Conservation (phyloP, 2,888 invertebrate species). For the Dexiosoma caninum region DNA sequence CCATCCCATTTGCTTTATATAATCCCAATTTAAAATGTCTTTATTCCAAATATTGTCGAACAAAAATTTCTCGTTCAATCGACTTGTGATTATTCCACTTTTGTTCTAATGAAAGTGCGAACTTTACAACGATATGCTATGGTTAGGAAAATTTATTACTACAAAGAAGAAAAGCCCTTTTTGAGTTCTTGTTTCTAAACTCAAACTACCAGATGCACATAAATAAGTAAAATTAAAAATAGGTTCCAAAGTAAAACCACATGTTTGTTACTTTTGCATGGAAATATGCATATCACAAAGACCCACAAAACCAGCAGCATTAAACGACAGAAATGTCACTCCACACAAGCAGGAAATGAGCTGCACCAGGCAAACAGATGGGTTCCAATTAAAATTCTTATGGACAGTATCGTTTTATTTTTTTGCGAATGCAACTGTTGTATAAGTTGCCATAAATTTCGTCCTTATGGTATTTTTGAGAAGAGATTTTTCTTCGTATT, state of each 20-base stretch:
- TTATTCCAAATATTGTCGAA: too few species aligned
- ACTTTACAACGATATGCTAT: not conserved
- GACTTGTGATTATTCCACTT: too few species aligned
- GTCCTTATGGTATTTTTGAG: too few species aligned
- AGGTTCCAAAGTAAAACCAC: conserved; percentile 25
- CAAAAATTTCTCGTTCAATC: too few species aligned
- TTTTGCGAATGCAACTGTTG: too few species aligned
- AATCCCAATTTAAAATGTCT: too few species aligned
- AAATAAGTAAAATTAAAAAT: not conserved
- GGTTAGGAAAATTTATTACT: not conserved
- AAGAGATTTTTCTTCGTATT: too few species aligned
- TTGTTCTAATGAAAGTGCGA: too few species aligned
- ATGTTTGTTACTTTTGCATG: conserved; percentile 46
- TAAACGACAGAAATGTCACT: conserved; percentile 37
- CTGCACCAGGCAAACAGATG: not conserved
- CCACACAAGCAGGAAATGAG: conserved; percentile 45
- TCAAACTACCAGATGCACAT: not conserved
- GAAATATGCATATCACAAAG: not conserved
- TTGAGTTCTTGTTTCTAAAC: not conserved
- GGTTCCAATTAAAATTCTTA: not conserved
- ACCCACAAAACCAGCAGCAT: not conserved
- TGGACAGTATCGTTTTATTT: not conserved
- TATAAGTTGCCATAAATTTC: too few species aligned
- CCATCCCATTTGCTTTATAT: too few species aligned
- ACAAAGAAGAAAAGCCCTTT: not conserved